Conservation (phyloP, 2,888 invertebrate genomes). For the Leptinotarsa rubiginosa region DNA sequence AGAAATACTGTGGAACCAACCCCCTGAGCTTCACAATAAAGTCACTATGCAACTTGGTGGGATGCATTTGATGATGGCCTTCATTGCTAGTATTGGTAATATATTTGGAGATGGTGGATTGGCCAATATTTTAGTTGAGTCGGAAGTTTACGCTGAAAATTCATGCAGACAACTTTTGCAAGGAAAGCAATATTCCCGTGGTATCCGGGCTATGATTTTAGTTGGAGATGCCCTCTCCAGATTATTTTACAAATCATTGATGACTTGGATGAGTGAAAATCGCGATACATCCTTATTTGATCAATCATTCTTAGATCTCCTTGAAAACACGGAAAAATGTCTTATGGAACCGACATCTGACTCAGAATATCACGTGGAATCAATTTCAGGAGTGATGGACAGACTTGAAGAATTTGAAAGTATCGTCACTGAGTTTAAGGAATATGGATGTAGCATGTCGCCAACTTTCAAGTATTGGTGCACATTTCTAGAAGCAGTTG, state of each 20-base stretch:
- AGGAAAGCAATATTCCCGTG: constrained; percentile 5
- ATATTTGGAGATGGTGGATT: constrained; percentile 6
- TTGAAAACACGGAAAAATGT: constrained; percentile 1
- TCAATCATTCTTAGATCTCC: constrained; percentile 10
- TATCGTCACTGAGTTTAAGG: constrained; percentile 5
- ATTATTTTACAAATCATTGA: constrained; percentile 10
- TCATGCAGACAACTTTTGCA: constrained; percentile 10
- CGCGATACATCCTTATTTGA: constrained; percentile 6
- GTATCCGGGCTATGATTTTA: constrained; percentile 7
- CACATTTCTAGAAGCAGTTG: constrained; percentile 8
- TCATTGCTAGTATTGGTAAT: constrained; percentile 5
- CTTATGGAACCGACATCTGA: constrained; percentile 8
- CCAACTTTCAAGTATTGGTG: constrained; percentile 10
- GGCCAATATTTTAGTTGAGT: constrained; percentile 1
- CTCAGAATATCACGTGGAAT: constrained; percentile 10
- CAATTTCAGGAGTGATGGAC: constrained; percentile 8
- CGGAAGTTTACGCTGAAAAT: constrained; percentile 4
- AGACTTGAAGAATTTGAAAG: constrained; percentile 8
- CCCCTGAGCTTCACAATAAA: constrained; percentile 4
- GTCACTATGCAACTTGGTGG: constrained; percentile 6
- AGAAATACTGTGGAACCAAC: constrained; percentile 6
- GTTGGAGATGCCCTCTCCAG: constrained; percentile 8
- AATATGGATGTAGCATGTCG: constrained; percentile 4
- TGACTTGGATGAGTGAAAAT: constrained; percentile 3
- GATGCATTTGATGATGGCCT: constrained; percentile 7